Base-by-base conservation (phyloP, 2,797 vertebrate genomes). In the Melanotaenia trifasciata region DNA sequence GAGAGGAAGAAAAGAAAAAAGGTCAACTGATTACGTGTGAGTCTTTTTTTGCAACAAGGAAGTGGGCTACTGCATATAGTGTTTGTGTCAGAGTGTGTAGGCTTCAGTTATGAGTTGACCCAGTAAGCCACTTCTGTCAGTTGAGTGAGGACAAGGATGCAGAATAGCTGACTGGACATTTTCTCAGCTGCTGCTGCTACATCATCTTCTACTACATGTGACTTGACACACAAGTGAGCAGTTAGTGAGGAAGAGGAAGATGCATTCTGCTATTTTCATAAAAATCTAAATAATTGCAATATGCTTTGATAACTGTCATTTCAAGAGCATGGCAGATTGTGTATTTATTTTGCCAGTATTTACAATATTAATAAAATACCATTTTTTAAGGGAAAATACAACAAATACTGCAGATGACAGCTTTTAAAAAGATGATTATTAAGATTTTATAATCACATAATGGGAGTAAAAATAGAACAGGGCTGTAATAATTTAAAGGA, bases 161-260 rank as follows among this genome's bases (percentile, higher is more conserved):
- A 74, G 16, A 87, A 78, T 1, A 59, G 83, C 84, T 88, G 79
- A 88, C 67, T 83, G 73, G 74, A 72, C 74, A 71, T 33, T 79
- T 88, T 86, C 58, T 80, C 51, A 74, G 50, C 38, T 61, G 58
- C n/a, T 61, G 56, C 22, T 38, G 26, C 35, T 65, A 53, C 54
- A 70, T 36, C 38, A 65, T 81, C 56, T 63, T 47, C 45, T 51
- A n/a, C n/a, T 8, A 70, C 62, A 14, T 24, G 12, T 22, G 50
- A n/a, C 66, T 36, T 57, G 28, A 73, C 22, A 63, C 64, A 72
- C 51, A 1, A 22, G 6, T 38, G 16, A 57, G 33, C 24, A 33
- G 35, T 36, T 36, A 36, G 8, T 36, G 8, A 36, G 35, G 1
- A 40, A 16, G 20, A 16, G 1, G 3, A 40, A 28, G 24, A 10